Conservation (phyloP, 2,888 invertebrate species). For the Apodemia zela region DNA sequence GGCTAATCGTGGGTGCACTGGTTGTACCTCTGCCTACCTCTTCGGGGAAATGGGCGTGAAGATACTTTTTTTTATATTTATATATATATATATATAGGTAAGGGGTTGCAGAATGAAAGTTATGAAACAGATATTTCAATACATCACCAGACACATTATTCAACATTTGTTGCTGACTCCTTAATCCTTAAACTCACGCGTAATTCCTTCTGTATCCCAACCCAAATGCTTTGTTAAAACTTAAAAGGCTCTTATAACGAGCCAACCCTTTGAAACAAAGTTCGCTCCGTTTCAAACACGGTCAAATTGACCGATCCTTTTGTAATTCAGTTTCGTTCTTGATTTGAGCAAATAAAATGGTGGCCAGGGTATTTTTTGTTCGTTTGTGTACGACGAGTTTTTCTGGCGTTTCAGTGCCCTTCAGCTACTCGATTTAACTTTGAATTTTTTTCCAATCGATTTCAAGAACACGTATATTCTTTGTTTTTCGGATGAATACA, state of each 20-base stretch:
- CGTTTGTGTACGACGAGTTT: neutral
- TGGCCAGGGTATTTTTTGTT: neutral
- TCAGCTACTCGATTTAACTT: neutral
- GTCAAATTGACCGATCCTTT: constrained; percentile 10
- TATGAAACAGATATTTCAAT: no score
- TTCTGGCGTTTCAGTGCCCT: neutral
- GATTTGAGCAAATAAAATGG: constrained; percentile 15
- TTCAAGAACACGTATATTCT: no score
- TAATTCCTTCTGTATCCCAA: neutral
- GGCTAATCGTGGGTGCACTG: no score
- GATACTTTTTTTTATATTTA: no score
- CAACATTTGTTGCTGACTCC: neutral
- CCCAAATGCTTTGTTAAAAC: constrained; percentile 11
- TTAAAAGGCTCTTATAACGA: constrained; percentile 14
- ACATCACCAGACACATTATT: neutral
- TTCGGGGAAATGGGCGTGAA: no score
- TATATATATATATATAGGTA: no score
- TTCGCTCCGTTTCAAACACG: neutral
- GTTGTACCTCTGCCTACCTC: no score
- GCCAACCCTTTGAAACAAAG: constrained; percentile 14
- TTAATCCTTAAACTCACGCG: neutral
- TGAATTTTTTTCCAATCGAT: neutral
- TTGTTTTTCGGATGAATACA: no score
- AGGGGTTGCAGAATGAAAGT: no score
- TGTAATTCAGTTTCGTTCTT: constrained; percentile 8